Percentiles rank a stretch among this genome's conserved stretches.
phyloP scores from a whole-genome alignment of 2,888 invertebrate genomes.

The Cyaniris semiargus region DNA sequence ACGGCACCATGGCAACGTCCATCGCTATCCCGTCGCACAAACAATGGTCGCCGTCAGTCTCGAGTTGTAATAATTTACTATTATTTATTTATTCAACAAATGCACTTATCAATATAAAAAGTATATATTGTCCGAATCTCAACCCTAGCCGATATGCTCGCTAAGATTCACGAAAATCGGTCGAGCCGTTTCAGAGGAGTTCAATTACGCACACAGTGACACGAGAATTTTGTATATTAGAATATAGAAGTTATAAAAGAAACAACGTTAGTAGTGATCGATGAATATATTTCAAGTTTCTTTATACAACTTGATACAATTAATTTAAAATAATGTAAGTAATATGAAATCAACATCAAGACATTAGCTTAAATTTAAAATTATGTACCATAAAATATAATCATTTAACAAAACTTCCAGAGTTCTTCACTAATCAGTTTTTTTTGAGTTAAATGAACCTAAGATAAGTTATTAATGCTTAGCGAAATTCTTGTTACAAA shows the following conservation, averaged over 20 bases:
- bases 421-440: not conserved
- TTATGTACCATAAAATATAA: not conserved
- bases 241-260: not conserved
- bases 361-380: not conserved
- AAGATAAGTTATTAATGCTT: not conserved
- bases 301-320: slow-evolving; percentile 18
- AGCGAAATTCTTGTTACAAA: not conserved
- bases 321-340: not conserved
- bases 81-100: no score
- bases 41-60: no score
- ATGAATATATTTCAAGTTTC: slow-evolving; percentile 16
- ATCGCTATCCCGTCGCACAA: no score
- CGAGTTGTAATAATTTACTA: no score
- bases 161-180: no score
- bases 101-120: no score
- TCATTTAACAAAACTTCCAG: not conserved
- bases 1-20: no score
- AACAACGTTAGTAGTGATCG: not conserved
- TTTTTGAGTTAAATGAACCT: not conserved
- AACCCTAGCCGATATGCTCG: no score
- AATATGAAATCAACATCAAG: not conserved
- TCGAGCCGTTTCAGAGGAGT: no score
- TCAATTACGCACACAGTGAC: no score
- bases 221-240: no score
- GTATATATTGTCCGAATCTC: no score